Evolutionary conservation across 2,888 invertebrate species (phyloP).

Genomic region (Neoscelio sp.): DNA sequence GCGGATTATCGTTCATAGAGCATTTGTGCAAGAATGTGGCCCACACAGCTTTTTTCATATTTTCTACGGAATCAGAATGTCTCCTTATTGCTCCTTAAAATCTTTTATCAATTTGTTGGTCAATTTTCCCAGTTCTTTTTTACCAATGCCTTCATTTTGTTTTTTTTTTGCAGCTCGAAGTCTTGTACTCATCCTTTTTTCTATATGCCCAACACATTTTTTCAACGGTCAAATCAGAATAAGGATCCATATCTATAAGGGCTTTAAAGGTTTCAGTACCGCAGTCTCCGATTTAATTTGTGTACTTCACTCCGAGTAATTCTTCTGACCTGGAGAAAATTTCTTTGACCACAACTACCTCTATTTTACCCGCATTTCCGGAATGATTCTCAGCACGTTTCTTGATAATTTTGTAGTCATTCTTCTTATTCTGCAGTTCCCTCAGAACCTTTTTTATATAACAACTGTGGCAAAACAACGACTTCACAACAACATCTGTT

Average conservation of each 20-base stretch:
- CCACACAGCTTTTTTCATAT: too few species aligned
- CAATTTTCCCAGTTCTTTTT: constrained; percentile 1
- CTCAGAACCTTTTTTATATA: constrained; percentile 41
- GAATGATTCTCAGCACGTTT: constrained; percentile 55
- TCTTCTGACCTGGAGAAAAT: constrained; percentile 66
- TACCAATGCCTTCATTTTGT: constrained; percentile 19
- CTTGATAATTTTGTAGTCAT: constrained; percentile 64
- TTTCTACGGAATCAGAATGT: too few species aligned
- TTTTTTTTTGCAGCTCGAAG: constrained; percentile 32
- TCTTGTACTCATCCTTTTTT: constrained; percentile 39
- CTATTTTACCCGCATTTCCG: constrained; percentile 68
- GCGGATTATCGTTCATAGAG: too few species aligned
- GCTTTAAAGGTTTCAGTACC: constrained; percentile 66
- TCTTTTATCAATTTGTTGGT: constrained; percentile 2
- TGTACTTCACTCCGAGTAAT: constrained; percentile 58
- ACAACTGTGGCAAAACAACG: constrained; percentile 58
- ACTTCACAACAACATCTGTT: constrained; percentile 65
- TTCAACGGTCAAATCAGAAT: constrained; percentile 10
- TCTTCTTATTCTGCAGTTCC: constrained; percentile 44
- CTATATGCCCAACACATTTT: constrained; percentile 30
- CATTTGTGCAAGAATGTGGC: too few species aligned
- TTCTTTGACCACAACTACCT: constrained; percentile 65
- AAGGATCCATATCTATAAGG: constrained; percentile 41
- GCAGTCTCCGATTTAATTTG: constrained; percentile 68
- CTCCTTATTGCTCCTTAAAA: too few species aligned